Conservation (phyloP, 1,140 invertebrate species). For the Drosophila orena region DNA sequence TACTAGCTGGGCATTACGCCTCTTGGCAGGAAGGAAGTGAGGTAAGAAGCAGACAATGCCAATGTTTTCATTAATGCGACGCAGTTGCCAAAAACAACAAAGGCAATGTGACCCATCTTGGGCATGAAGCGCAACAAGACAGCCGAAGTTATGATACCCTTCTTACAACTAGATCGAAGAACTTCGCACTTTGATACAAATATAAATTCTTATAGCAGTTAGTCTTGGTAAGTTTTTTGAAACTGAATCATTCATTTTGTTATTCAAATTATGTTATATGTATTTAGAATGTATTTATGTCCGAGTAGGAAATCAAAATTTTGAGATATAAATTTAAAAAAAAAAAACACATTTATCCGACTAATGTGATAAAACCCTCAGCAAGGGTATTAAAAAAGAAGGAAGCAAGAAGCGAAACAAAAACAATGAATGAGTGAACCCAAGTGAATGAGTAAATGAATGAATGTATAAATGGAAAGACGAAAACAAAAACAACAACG, state of each 20-base stretch:
- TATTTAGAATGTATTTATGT: too few species aligned
- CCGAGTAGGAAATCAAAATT: too few species aligned
- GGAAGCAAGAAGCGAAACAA: conserved; percentile 37
- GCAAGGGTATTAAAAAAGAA: conserved; percentile 6
- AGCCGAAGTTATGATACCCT: background rate
- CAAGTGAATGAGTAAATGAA: conserved; percentile 73
- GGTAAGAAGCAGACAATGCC: conserved; percentile 78
- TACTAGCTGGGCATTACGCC: conserved; percentile 43
- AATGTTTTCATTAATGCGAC: conserved; percentile 82
- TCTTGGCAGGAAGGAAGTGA: conserved; percentile 75
- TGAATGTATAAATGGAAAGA: conserved; percentile 71
- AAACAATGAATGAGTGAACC: conserved; percentile 60
- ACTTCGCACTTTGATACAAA: too few species aligned
- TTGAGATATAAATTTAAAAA: too few species aligned
- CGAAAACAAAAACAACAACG: conserved; percentile 69
- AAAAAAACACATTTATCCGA: background rate
- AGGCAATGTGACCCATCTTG: conserved; percentile 34
- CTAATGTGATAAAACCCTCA: background rate
- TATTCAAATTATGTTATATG: too few species aligned
- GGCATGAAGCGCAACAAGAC: background rate
- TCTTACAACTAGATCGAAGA: too few species aligned
- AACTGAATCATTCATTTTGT: too few species aligned
- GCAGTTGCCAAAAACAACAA: conserved; percentile 73
- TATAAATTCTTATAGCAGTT: too few species aligned
- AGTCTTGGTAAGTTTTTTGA: too few species aligned